These are phyloP conservation scores for Drosophila seguyi DNA, from an alignment of 1,140 invertebrate genomes.

Conservation along the genomic window DNA sequence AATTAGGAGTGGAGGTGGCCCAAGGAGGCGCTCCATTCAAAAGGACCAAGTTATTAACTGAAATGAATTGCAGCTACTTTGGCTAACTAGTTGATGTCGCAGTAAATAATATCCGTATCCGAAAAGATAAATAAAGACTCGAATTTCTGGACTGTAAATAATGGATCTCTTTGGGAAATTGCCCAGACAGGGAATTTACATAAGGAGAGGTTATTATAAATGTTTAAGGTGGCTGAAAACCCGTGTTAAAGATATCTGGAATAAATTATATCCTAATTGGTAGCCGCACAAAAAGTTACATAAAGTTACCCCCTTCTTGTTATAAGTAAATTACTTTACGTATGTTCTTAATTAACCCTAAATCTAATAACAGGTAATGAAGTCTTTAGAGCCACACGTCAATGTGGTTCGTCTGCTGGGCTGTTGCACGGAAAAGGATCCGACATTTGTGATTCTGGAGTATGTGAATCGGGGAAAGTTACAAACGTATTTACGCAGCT, in stretches of 20 bases:
- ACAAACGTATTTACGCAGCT: slow-evolving; percentile 94
- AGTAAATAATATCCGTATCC: slow-evolving; percentile 24
- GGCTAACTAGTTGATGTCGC: slow-evolving; percentile 15
- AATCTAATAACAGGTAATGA: slow-evolving; percentile 90
- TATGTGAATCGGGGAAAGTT: slow-evolving; percentile 96
- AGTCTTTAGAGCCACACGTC: slow-evolving; percentile 94
- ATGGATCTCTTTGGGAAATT: slow-evolving; percentile 1
- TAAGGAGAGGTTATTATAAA: not conserved
- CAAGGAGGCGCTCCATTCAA: not conserved
- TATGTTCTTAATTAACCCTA: not conserved
- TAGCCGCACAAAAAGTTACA: too few relatives aligned
- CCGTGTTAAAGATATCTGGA: not conserved
- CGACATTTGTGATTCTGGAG: slow-evolving; percentile 97
- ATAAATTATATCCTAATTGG: not conserved
- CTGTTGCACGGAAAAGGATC: slow-evolving; percentile 97
- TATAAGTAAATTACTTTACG: not conserved
- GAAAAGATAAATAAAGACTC: slow-evolving; percentile 18
- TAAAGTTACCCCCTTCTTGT: too few relatives aligned
- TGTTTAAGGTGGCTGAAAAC: not conserved
- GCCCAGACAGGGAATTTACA: not conserved
- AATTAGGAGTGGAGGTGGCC: slow-evolving; percentile 6
- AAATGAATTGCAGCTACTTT: slow-evolving; percentile 34
- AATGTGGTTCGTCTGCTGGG: slow-evolving; percentile 95
- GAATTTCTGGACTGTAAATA: slow-evolving; percentile 1
- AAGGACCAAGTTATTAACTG: slow-evolving; percentile 38